These are phyloP conservation scores for Aphaenogaster rudis DNA, from an alignment of 1,140 invertebrate genomes.

Conservation along the genomic window DNA sequence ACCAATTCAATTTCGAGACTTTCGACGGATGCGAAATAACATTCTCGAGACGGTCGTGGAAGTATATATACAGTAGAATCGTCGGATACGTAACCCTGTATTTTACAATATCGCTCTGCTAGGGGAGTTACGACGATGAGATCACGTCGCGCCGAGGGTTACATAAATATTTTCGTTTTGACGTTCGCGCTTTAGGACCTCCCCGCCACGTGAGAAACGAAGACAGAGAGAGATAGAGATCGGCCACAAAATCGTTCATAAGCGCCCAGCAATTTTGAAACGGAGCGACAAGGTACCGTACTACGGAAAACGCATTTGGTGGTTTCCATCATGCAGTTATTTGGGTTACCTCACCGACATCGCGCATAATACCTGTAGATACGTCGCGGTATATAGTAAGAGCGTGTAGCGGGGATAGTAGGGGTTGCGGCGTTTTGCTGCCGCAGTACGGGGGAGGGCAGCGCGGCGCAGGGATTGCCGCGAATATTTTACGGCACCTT, in stretches of 20 bases:
- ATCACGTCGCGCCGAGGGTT: slow-evolving; percentile 54
- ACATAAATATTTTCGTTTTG: slow-evolving; percentile 60
- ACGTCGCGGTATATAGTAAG: slow-evolving; percentile 36
- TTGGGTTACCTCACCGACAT: slow-evolving; percentile 60
- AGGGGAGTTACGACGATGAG: slow-evolving; percentile 51
- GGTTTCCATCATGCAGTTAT: slow-evolving; percentile 70
- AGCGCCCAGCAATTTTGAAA: neutral
- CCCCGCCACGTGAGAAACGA: neutral
- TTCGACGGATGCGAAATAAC: slow-evolving; percentile 52
- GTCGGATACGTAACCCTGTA: slow-evolving; percentile 50
- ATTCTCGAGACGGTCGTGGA: slow-evolving; percentile 51
- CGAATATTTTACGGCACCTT: slow-evolving; percentile 76
- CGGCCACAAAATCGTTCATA: slow-evolving; percentile 53
- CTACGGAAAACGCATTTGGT: slow-evolving; percentile 35
- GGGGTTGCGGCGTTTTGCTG: slow-evolving; percentile 69
- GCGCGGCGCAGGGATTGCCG: slow-evolving; percentile 54
- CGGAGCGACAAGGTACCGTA: neutral
- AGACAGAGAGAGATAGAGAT: slow-evolving; percentile 13
- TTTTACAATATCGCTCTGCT: slow-evolving; percentile 46
- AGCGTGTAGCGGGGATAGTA: slow-evolving; percentile 23
- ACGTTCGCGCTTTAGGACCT: slow-evolving; percentile 42
- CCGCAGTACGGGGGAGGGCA: slow-evolving; percentile 65
- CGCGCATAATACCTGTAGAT: slow-evolving; percentile 64
- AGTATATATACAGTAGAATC: slow-evolving; percentile 23
- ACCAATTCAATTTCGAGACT: slow-evolving; percentile 25